Conservation (phyloP, 1,140 invertebrate species). For the Meloidogyne chitwoodi region DNA sequence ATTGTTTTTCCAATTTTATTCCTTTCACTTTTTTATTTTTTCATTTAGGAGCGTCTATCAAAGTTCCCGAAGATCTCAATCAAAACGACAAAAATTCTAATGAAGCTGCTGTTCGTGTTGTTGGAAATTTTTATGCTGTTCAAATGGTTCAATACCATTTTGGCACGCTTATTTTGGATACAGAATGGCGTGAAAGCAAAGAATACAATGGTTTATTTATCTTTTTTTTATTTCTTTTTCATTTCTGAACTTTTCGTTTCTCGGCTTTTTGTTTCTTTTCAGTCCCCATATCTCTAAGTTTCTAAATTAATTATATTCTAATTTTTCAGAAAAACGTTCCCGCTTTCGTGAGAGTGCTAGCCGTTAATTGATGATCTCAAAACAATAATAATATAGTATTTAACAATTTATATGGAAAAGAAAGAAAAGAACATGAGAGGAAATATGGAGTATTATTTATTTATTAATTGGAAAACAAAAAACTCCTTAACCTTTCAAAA, state of each 20-base stretch:
- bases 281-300: too few relatives aligned
- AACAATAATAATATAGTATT: not conserved
- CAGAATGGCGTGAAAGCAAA: slow-evolving; percentile 22
- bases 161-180: slow-evolving; percentile 21
- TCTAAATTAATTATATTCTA: too few relatives aligned
- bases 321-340: slow-evolving; percentile 6
- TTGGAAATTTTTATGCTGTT: slow-evolving; percentile 23
- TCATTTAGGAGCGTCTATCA: slow-evolving; percentile 4
- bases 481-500: not conserved
- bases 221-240: too few relatives aligned
- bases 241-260: too few relatives aligned
- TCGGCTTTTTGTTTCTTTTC: too few relatives aligned
- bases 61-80: slow-evolving; percentile 28
- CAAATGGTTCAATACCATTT: slow-evolving; percentile 31
- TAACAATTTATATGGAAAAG: not conserved
- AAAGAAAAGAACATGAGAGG: not conserved
- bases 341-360: slow-evolving; percentile 1
- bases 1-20: not conserved
- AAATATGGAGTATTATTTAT: not conserved
- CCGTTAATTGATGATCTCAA: slow-evolving; percentile 3
- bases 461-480: not conserved
- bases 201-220: not conserved
- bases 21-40: not conserved
- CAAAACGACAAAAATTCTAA: slow-evolving; percentile 7
- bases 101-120: slow-evolving; percentile 18